phyloP scores from a whole-genome alignment of 2,113 vertebrate genomes.

The Condylura cristata region DNA sequence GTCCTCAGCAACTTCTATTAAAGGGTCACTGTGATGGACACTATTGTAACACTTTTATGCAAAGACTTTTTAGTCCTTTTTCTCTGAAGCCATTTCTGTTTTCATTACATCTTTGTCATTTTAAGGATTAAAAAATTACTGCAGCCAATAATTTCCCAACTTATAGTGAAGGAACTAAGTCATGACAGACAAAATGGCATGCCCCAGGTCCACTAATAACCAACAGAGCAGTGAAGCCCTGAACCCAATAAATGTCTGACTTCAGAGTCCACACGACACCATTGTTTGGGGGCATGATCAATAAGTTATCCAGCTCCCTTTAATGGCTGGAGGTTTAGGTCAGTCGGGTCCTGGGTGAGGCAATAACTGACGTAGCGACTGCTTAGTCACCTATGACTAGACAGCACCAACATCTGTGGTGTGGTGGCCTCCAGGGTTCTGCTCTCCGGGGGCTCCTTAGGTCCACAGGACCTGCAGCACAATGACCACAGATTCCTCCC shows the following conservation, averaged over 20 bases:
- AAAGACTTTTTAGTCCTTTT: not conserved
- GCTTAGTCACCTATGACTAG: not conserved
- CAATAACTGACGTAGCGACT: not conserved
- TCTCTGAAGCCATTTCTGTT: not conserved
- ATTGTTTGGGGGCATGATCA: not conserved
- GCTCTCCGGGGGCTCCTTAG: not conserved
- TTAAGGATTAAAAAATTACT: not conserved
- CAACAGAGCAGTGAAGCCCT: not conserved
- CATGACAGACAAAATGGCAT: not conserved
- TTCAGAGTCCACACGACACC: not conserved
- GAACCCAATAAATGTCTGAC: not conserved
- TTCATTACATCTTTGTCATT: not conserved
- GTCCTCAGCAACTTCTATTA: not conserved
- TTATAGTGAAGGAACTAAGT: not conserved
- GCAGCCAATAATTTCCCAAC: not conserved
- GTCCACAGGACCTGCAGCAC: not conserved
- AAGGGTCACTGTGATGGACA: not conserved
- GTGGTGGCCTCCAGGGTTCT: not conserved
- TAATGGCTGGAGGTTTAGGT: not conserved
- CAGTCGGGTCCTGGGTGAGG: not conserved
- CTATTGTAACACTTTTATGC: not conserved
- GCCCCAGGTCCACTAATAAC: not conserved
- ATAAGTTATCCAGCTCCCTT: not conserved
- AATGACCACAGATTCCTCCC: not conserved
- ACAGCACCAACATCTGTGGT: not conserved